Evolutionary conservation across 2,797 vertebrate species (phyloP).

Genomic region (Enteromius treurensis): DNA sequence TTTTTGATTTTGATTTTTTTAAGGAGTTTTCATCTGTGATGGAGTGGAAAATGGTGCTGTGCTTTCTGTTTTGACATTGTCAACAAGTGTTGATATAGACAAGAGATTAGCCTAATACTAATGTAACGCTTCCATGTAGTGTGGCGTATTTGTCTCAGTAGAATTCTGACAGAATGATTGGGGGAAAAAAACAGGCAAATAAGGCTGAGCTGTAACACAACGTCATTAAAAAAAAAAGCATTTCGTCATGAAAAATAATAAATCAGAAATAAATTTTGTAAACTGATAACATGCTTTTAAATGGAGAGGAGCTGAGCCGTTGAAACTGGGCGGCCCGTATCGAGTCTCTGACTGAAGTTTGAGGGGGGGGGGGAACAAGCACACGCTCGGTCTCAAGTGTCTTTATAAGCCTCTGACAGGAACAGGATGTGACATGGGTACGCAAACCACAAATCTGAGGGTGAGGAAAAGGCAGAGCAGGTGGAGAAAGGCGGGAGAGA

Average conservation of each 20-base stretch:
- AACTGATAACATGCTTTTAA: slow-evolving; percentile 53
- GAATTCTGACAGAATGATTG: slow-evolving; percentile 21
- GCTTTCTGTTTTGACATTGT: slow-evolving; percentile 2
- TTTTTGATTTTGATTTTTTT: background rate
- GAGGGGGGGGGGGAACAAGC: slow-evolving; percentile 9
- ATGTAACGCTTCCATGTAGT: slow-evolving; percentile 40
- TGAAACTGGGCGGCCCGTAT: slow-evolving; percentile 23
- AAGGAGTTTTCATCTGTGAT: slow-evolving; percentile 28
- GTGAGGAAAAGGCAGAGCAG: slow-evolving; percentile 65
- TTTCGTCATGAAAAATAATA: slow-evolving; percentile 34
- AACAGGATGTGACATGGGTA: slow-evolving; percentile 42
- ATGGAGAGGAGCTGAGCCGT: slow-evolving; percentile 39
- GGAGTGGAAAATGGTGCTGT: slow-evolving; percentile 19
- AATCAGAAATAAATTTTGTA: slow-evolving; percentile 21
- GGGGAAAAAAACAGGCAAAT: slow-evolving; percentile 6
- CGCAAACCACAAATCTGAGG: slow-evolving; percentile 72
- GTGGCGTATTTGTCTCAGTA: slow-evolving; percentile 34
- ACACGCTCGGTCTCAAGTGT: slow-evolving; percentile 40
- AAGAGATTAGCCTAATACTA: slow-evolving; percentile 1
- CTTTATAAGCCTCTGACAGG: slow-evolving; percentile 54
- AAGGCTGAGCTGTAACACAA: slow-evolving; percentile 36
- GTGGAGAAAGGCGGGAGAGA: slow-evolving; percentile 46
- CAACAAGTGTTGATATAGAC: slow-evolving; percentile 8
- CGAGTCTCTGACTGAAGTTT: slow-evolving; percentile 48
- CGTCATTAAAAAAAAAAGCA: slow-evolving; percentile 4